Percentiles rank a stretch among this genome's conserved stretches.
phyloP scores from a whole-genome alignment of 2,888 invertebrate species.

The Leucoptera coffeella region DNA sequence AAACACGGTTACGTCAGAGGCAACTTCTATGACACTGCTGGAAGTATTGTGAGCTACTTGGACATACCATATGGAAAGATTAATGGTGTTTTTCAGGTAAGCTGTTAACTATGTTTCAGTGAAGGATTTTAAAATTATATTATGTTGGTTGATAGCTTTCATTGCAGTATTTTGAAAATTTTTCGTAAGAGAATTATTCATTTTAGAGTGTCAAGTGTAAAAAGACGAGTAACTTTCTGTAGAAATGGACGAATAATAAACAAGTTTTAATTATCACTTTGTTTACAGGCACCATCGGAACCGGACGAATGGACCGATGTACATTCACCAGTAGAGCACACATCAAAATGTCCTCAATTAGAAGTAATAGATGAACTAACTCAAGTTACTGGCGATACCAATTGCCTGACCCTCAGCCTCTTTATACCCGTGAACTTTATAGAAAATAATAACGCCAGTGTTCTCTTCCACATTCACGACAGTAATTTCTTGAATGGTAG shows the following conservation, averaged over 20 bases:
- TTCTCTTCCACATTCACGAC: constrained; percentile 33
- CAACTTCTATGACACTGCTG: constrained; percentile 1
- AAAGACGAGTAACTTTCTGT: too few species aligned
- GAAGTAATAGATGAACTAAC: constrained; percentile 9
- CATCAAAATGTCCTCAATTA: constrained; percentile 21
- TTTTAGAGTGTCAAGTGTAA: too few species aligned
- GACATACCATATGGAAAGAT: constrained; percentile 22
- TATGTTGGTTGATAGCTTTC: too few species aligned
- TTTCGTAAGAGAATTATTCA: too few species aligned
- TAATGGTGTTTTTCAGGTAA: constrained; percentile 16
- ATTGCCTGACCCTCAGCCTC: constrained; percentile 33
- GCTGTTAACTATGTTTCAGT: too few species aligned
- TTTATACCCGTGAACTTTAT: constrained; percentile 16
- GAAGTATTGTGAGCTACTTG: constrained; percentile 1
- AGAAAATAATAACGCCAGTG: constrained; percentile 11
- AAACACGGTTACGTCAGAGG: too few species aligned
- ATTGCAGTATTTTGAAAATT: too few species aligned
- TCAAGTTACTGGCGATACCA: constrained; percentile 12
- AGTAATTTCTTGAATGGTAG: constrained; percentile 22
- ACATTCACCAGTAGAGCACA: constrained; percentile 13
- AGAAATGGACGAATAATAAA: too few species aligned
- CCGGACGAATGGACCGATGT: constrained; percentile 11
- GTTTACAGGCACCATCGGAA: constrained; percentile 16
- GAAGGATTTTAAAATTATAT: too few species aligned
- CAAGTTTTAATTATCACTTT: too few species aligned